Base-by-base conservation (phyloP, 2,113 vertebrate genomes). In the Eulacestoma nigropectus region DNA sequence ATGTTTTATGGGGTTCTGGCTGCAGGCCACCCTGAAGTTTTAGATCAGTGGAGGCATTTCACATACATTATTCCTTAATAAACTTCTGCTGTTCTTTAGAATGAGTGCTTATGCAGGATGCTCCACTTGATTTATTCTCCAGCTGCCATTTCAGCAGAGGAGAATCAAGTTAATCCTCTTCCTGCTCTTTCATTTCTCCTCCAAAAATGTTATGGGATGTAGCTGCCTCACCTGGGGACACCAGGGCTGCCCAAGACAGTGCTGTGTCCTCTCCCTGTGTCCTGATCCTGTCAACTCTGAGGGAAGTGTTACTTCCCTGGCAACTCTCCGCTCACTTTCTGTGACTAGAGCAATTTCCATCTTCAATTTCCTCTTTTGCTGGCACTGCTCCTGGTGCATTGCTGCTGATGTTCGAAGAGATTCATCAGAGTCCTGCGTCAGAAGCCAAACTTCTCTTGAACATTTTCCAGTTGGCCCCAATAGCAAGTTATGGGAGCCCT, bases 381-480 rank as follows among this genome's bases (percentile, higher is more conserved):
- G 55, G 16, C 59, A 12, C 33, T 44, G 41, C 22, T 91, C 74
- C 27, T 53, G 26, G 42, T 14, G n/a, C 9, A 8, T 76, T 52
- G n/a, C 1, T 65, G 37, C 39, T 67, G 91, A 84, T 82, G 32
- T 75, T 87, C 23, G 41, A 82, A 44, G 50, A 92, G 37, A 63
- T 46, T 32, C 42, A 74, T 39, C 75, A 84, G 42, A 74, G 60
- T 23, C 78, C 55, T 32, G 11, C 21, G 60, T 87, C 79, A 92
- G 76, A 67, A 76, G 56, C 79, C 88, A 94, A 90, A 59, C 39
- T 50, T 35, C 63, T 56, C 67, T 32, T 68, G 77, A 96, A 63
- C 60, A 11, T n/a, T 46, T 92, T 95, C 83, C 72, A 92, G 59
- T 39, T 93, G 72, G 75, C 42, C 83, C 44, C 49, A 60, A 52